phyloP scores from a whole-genome alignment of 1,140 invertebrate genomes.

The Tetragonula clypearis region DNA sequence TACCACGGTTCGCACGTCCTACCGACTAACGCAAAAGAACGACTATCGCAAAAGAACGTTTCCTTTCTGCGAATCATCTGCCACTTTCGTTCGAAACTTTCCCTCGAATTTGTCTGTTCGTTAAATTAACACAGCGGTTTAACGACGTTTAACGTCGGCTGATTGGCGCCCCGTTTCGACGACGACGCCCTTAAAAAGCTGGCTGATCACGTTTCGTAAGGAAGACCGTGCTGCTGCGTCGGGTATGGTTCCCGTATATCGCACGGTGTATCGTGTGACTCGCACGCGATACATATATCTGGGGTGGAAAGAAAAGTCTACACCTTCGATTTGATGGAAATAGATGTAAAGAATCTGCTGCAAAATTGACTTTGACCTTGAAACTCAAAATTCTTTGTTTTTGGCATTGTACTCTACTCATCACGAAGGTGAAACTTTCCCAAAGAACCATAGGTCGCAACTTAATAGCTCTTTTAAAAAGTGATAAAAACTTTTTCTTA shows the following conservation, averaged over 20 bases:
- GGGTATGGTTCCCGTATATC: background rate
- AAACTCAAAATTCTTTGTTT: too few relatives aligned
- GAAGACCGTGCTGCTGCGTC: too few relatives aligned
- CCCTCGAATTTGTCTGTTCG: constrained; percentile 37
- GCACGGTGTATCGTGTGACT: background rate
- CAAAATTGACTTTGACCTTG: too few relatives aligned
- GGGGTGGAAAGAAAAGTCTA: too few relatives aligned
- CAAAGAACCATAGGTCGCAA: too few relatives aligned
- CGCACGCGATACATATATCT: background rate
- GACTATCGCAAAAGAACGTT: constrained; percentile 36
- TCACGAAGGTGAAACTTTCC: too few relatives aligned
- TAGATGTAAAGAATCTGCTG: too few relatives aligned
- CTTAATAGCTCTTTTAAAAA: too few relatives aligned
- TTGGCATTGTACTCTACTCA: too few relatives aligned
- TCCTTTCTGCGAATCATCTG: constrained; percentile 8
- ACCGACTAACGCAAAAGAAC: constrained; percentile 16
- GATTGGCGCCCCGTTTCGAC: too few relatives aligned
- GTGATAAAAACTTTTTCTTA: too few relatives aligned
- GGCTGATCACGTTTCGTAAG: constrained; percentile 28
- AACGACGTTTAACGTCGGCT: background rate
- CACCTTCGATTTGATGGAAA: too few relatives aligned
- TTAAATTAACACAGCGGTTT: background rate
- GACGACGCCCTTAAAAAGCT: background rate
- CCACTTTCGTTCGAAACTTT: constrained; percentile 10
- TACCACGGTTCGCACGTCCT: constrained; percentile 25